Evolutionary conservation across 2,113 vertebrate genomes (phyloP), one percentile per base, ranked within the genome.

Genomic region (Recurvirostra avosetta): DNA sequence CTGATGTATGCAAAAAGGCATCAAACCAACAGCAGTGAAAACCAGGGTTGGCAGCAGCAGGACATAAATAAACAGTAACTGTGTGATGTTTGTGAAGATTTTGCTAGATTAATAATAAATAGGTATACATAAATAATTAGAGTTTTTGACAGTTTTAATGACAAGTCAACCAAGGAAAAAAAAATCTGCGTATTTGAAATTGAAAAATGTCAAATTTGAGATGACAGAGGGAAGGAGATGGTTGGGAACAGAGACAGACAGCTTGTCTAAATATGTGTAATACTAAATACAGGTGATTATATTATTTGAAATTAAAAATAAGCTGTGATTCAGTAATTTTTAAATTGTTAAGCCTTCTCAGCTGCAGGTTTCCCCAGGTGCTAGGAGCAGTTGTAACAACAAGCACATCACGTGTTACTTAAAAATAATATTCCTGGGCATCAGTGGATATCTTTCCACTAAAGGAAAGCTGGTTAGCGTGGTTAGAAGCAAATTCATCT

Each of bases 271-370:
- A 98, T 98, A 98, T 66, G 74, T 90, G 62, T 96, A 94, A 96
- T 97, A 97, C 95, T 98, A 98, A 98, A 94, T 97, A 77, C 95
- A 98, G 95, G 97, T 98, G 96, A 97, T 98, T 90, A 97, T 91
- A 97, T 94, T 97, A 97, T 95, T 98, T 97, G 95, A 97, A 98
- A 97, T 98, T 97, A 98, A 97, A 98, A 98, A 96, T 97, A 96
- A 97, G 77, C 75, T 78, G 41, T 94, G 95, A 97, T 97, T 97
- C 68, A 59, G 75, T 96, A 98, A 97, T 97, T 98, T 98, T 96
- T 91, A 98, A 97, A 59, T 95, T 91, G 36, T 92, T 96, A 94
- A 88, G 41, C 65, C 61, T 74, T 62, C 72, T 97, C 88, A 97
- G 96, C 92, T 97, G 92, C 75, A 52, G 23, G 67, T 97, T 97